Base-by-base conservation (phyloP, 2,888 invertebrate genomes). In the Xestia ashworthii region DNA sequence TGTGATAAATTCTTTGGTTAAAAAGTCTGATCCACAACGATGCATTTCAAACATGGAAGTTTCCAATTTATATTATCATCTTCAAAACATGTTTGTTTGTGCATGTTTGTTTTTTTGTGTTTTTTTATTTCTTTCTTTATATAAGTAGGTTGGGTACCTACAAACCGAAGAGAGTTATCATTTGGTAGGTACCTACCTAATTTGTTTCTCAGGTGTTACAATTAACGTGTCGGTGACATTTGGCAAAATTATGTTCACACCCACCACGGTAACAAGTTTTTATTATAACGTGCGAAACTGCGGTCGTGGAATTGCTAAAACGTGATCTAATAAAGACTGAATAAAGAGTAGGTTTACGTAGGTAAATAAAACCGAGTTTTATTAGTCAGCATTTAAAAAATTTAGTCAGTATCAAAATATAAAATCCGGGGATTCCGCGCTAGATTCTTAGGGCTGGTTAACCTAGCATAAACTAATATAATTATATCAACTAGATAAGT, bases 11-110 rank as follows among this genome's bases (percentile, higher is more conserved):
- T 69, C 6, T 25, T 22, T 50, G 16, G 38, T 50, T 19, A 6
- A 50, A 9, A 50, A 14, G 22, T 48, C 25, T 8, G 12, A 22
- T 9, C 4, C 14, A 46, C 16, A 41, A 25, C 25, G 12, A 25
- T 55, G 48, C 38, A 41, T 11, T 22, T 32, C 16, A 16, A 53
- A 73, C 72, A 72, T 73, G 16, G 73, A 50, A 73, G 71, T 41
- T 46, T 12, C 72, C 12, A 22, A 55, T 38, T 55, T n/a, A n/a
- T 46, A 46, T 73, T 55, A 73, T 16, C 11, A 62, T 22, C 5
- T 48, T n/a, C 16, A 8, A 44, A 44, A 41, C 16, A n/a, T n/a
- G n/a, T n/a, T n/a, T n/a, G n/a, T n/a, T n/a, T n/a, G n/a, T n/a
- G n/a, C n/a, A n/a, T n/a, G n/a, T n/a, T n/a, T n/a, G n/a, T n/a